Percentiles rank a stretch among this genome's conserved stretches.
These are phyloP conservation scores for Leucophenga montana DNA, from an alignment of 2,888 invertebrate species.

Conservation along the genomic window DNA sequence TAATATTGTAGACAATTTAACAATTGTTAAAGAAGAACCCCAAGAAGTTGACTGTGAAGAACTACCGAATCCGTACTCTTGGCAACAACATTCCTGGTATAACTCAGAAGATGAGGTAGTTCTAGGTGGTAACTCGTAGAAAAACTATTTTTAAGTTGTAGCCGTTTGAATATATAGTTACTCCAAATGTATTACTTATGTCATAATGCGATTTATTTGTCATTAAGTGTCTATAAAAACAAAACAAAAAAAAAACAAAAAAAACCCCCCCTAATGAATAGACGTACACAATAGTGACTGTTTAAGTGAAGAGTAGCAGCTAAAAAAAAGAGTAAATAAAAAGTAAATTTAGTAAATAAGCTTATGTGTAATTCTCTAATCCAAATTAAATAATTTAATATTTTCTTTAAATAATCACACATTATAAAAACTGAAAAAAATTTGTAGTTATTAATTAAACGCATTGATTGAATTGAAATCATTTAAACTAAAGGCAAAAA, in stretches of 20 bases:
- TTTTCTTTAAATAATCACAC: not conserved
- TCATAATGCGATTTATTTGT: too few relatives aligned
- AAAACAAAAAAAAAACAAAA: too few relatives aligned
- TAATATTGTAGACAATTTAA: not conserved
- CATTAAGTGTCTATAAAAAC: too few relatives aligned
- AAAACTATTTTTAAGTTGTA: too few relatives aligned
- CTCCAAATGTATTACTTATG: too few relatives aligned
- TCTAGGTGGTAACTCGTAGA: slow-evolving; percentile 5
- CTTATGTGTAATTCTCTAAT: not conserved
- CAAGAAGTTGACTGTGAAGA: slow-evolving; percentile 40
- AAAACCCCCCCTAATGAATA: not conserved
- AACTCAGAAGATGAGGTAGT: not conserved
- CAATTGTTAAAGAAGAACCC: slow-evolving; percentile 50
- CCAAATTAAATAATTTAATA: not conserved
- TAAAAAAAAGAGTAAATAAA: not conserved
- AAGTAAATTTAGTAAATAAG: not conserved
- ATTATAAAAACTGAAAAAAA: not conserved
- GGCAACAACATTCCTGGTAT: slow-evolving; percentile 19
- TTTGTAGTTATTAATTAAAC: too few relatives aligned
- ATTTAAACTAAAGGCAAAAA: too few relatives aligned
- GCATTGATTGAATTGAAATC: too few relatives aligned
- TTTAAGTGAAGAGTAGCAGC: not conserved
- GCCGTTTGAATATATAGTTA: too few relatives aligned
- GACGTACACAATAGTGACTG: not conserved
- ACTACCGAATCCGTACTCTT: slow-evolving; percentile 27